These are phyloP conservation scores for Burhinus oedicnemus DNA, from an alignment of 2,113 vertebrate genomes.

Conservation along the genomic window DNA sequence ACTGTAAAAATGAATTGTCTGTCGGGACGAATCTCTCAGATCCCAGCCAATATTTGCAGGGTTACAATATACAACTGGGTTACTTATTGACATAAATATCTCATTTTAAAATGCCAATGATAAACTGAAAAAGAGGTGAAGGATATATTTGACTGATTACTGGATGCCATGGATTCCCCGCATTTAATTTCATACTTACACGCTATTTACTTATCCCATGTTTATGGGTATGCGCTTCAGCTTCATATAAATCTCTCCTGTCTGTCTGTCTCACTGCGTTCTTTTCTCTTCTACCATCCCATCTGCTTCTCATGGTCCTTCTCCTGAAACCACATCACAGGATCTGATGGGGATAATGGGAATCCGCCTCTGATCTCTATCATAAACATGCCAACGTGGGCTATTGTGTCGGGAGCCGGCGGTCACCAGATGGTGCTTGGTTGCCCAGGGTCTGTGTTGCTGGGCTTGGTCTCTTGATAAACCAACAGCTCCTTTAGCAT, in stretches of 20 bases:
- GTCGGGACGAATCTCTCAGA: conserved; percentile 46
- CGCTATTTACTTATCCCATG: conserved; percentile 47
- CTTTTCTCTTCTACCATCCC: conserved; percentile 56
- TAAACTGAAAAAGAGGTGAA: conserved; percentile 43
- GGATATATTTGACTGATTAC: conserved; percentile 49
- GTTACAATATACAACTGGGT: conserved; percentile 43
- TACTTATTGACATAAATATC: conserved; percentile 56
- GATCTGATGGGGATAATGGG: conserved; percentile 50
- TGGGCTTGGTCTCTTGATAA: conserved; percentile 1
- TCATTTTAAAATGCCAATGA: conserved; percentile 36
- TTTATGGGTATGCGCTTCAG: conserved; percentile 59
- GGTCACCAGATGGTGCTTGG: conserved; percentile 69
- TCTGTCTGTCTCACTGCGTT: conserved; percentile 21
- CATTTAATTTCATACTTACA: conserved; percentile 55
- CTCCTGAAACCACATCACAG: conserved; percentile 55
- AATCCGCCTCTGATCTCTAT: conserved; percentile 57
- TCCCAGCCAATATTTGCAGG: conserved; percentile 33
- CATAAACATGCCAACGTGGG: conserved; percentile 68
- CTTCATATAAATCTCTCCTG: conserved; percentile 60
- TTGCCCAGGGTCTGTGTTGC: conserved; percentile 47
- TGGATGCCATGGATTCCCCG: not conserved
- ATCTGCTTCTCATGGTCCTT: conserved; percentile 61
- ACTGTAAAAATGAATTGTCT: conserved; percentile 67
- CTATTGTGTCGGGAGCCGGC: conserved; percentile 54
- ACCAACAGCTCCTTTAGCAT: conserved; percentile 5